Base-by-base conservation (phyloP, 1,140 invertebrate species). In the Araneus ventricosus region DNA sequence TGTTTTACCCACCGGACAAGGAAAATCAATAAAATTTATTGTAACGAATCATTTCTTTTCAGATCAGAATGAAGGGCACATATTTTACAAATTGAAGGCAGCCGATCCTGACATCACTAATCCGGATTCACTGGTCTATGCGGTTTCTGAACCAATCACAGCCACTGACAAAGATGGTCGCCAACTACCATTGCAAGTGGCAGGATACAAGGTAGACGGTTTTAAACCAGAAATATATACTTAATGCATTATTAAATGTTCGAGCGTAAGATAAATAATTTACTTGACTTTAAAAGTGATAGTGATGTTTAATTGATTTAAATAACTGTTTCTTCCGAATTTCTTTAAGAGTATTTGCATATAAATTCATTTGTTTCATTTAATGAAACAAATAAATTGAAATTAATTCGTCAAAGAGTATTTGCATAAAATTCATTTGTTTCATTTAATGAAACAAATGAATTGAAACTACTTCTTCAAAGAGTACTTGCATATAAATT, bases 131-230 rank as follows among this genome's bases (percentile, higher is more conserved):
- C 95, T 99, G 24, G 96, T 97, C 94, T 98, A 97, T 94, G 97
- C 96, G 1, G 96, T 97, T 75, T 97, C 96, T 10, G 97, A 97
- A 94, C 97, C 96, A 34, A 97, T 97, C 20, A 97, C 97, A 1
- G 98, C 97, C 7, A 97, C 98, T 34, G 97, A 98, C 94, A 97
- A 97, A 94, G 97, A 98, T 95, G 98, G 98, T 80, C 97, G 97
- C 93, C 96, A 93, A 39, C 34, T 86, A 39, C 82, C 79, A 20
- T n/a, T 24, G 45, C 57, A 80, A 79, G 79, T 88, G 17, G 37
- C 79, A n/a, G 52, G 67, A 80, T 90, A 61, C 34, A 91, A 85
- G 79, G 70, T 92, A 79, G 4, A 20, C 34, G 20, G 2, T 20
- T 10, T 10, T 2, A n/a, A 1, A 8, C 8, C 2, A n/a, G n/a